phyloP scores from a whole-genome alignment of 1,140 invertebrate genomes.

The Drosophila melanica region DNA sequence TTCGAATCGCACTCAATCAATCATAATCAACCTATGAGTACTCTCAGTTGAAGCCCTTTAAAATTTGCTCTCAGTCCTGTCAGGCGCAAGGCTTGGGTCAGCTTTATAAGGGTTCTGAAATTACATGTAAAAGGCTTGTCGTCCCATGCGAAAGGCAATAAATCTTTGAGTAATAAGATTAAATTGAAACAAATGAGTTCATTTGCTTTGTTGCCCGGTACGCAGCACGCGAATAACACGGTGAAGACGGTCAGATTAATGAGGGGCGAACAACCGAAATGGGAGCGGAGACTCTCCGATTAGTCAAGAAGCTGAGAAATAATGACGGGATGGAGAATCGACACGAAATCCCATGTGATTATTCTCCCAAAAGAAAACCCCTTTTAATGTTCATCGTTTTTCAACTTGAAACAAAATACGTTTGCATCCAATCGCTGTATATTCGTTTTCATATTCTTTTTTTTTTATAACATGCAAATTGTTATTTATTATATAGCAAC shows the following conservation, averaged over 20 bases:
- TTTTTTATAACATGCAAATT: no score
- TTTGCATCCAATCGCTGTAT: neutral
- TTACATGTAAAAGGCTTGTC: conserved; percentile 57
- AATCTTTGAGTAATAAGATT: conserved; percentile 75
- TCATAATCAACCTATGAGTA: conserved; percentile 74
- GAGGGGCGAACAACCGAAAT: neutral
- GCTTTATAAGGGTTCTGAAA: conserved; percentile 10
- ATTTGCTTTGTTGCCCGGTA: conserved; percentile 60
- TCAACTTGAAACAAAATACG: neutral
- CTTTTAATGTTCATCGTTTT: neutral
- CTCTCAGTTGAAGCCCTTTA: conserved; percentile 61
- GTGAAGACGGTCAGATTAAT: conserved; percentile 16
- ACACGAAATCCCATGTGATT: conserved; percentile 4
- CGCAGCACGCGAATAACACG: conserved; percentile 25
- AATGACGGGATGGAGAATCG: neutral
- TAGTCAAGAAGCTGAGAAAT: conserved; percentile 5
- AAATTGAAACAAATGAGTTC: conserved; percentile 81
- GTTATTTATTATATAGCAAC: no score
- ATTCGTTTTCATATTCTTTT: no score
- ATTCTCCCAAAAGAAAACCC: neutral
- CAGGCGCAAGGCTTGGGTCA: conserved; percentile 19
- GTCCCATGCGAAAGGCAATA: conserved; percentile 70
- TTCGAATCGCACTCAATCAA: conserved; percentile 74
- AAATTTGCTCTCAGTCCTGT: conserved; percentile 39
- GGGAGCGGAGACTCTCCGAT: neutral